phyloP scores from a whole-genome alignment of 2,888 invertebrate genomes.

The Agonopterix subpropinquella region DNA sequence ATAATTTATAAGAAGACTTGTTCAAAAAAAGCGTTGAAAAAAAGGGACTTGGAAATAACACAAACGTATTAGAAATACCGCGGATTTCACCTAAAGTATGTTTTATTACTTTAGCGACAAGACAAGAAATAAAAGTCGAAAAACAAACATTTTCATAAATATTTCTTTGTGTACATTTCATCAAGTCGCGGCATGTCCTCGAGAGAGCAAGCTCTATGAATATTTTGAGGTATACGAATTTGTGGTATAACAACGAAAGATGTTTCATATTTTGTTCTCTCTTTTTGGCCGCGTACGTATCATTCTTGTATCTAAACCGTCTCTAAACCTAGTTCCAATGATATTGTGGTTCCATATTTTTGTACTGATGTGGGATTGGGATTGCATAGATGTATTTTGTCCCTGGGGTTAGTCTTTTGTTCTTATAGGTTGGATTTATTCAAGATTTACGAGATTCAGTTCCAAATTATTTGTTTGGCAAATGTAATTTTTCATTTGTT shows the following conservation, averaged over 20 bases:
- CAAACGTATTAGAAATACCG: background rate
- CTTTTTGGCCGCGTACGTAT: conserved; percentile 11
- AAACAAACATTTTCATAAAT: conserved; percentile 40
- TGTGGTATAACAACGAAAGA: conserved; percentile 34
- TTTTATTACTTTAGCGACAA: conserved; percentile 4
- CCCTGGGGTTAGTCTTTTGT: conserved; percentile 43
- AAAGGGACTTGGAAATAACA: background rate
- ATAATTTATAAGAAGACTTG: too few species aligned
- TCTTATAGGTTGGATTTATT: conserved; percentile 45
- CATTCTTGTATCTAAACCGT: conserved; percentile 19
- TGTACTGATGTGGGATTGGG: conserved; percentile 40
- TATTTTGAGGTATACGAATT: conserved; percentile 53
- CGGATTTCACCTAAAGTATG: conserved; percentile 11
- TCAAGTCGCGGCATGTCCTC: conserved; percentile 35
- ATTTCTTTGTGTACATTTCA: conserved; percentile 46
- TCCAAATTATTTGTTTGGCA: conserved; percentile 23
- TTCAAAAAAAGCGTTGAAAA: too few species aligned
- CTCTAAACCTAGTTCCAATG: conserved; percentile 26
- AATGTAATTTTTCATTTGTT: too few species aligned
- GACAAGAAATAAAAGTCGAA: conserved; percentile 24
- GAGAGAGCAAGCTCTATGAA: conserved; percentile 53
- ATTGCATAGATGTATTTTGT: conserved; percentile 35
- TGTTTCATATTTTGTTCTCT: conserved; percentile 18
- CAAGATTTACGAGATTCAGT: conserved; percentile 28
- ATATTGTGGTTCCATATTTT: conserved; percentile 42